Base-by-base conservation (phyloP, 2,888 invertebrate species). In the Drosophila percnosoma region DNA sequence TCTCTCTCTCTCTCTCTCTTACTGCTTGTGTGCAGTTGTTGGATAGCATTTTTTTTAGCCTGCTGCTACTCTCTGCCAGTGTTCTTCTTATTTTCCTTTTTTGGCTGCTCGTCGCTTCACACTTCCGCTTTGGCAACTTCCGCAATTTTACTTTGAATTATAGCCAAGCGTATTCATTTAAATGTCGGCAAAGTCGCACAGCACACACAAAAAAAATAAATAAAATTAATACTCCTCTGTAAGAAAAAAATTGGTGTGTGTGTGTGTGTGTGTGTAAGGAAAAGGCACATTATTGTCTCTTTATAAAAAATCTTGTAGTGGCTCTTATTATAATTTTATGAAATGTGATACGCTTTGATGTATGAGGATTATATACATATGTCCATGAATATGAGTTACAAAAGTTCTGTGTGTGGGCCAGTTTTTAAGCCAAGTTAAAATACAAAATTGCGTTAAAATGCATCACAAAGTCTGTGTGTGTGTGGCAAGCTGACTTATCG, bases 121-220 rank as follows among this genome's bases (percentile, higher is more conserved):
- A 87, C 87, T 87, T 87, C 87, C 87, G 87, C 87, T 88, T 86
- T 87, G 88, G 87, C 83, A 84, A 87, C 87, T 88, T 87, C 87
- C 87, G 87, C 87, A 84, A 88, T 87, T 87, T 87, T 88, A 83
- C 88, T 88, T 87, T 87, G 88, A 88, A 88, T 88, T 88, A 87
- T 88, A 88, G 84, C 88, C 84, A 86, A 87, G 84, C 87, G 87
- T 86, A 87, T 87, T 87, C 88, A 87, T 87, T 87, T 87, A 88
- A 87, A 87, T 88, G 88, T 87, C 87, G 83, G 78, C 87, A 84
- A 86, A 84, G 72, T 77, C 84, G 65, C 80, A 72, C 71, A 85
- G 75, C 65, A 69, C 69, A 84, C n/a, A 38, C 38, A 1, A 21
- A 13, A 36, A 42, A 15, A 27, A 36, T 18, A 27, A 13, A 15